Conservation (phyloP, 2,888 invertebrate genomes). For the Cheiracanthium punctorium region DNA sequence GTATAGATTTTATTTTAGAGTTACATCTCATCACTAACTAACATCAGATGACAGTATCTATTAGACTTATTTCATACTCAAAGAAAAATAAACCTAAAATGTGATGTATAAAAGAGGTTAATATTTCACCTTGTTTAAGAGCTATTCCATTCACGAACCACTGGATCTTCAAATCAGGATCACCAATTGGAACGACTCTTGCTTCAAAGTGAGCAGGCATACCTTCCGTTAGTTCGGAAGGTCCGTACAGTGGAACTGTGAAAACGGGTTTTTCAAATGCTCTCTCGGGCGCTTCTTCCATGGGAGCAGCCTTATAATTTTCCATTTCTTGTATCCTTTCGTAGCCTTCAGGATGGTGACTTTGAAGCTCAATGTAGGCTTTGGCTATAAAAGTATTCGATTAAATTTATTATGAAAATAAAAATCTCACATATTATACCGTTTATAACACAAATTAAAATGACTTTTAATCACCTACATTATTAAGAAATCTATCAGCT, state of each 20-base stretch:
- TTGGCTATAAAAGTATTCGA: constrained; percentile 89
- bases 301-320: constrained; percentile 81
- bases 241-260: constrained; percentile 89
- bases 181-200: constrained; percentile 90
- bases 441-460: too few species aligned
- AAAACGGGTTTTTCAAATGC: constrained; percentile 94
- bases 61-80: too few species aligned
- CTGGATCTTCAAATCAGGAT: constrained; percentile 89
- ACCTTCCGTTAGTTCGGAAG: constrained; percentile 88
- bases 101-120: too few species aligned
- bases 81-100: too few species aligned
- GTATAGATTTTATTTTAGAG: too few species aligned
- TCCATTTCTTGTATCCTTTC: constrained; percentile 91
- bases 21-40: too few species aligned
- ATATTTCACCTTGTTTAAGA: constrained; percentile 89
- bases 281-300: constrained; percentile 85
- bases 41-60: too few species aligned
- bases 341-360: constrained; percentile 95
- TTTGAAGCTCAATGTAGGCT: constrained; percentile 89
- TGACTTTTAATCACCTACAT: too few species aligned
- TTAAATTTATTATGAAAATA: too few species aligned
- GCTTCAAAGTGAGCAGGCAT: constrained; percentile 96
- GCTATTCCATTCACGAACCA: constrained; percentile 97
- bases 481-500: too few species aligned
- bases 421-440: too few species aligned